phyloP scores from a whole-genome alignment of 2,113 vertebrate species.

The Asarcornis scutulata region DNA sequence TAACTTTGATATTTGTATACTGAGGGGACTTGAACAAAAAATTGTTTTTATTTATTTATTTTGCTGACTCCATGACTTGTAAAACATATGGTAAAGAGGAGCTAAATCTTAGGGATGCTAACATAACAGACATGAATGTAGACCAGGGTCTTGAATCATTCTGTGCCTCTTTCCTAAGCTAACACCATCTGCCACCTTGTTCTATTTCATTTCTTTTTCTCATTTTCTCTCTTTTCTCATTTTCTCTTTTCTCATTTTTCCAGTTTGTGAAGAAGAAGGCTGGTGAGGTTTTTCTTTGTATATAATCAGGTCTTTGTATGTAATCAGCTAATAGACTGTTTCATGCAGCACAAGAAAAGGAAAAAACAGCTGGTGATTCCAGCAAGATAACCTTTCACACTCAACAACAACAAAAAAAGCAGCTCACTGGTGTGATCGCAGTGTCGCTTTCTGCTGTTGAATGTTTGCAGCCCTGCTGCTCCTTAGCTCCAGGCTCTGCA shows the following conservation, averaged over 20 bases:
- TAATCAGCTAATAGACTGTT: background rate
- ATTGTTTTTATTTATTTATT: background rate
- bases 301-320: background rate
- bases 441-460: background rate
- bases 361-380: background rate
- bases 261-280: background rate
- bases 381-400: background rate
- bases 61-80: background rate
- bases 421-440: background rate
- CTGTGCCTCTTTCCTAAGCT: background rate
- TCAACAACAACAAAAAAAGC: background rate
- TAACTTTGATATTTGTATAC: background rate
- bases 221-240: background rate
- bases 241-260: background rate
- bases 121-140: background rate
- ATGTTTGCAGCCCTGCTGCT: background rate
- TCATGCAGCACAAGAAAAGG: background rate
- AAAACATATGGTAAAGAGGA: background rate
- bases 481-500: background rate
- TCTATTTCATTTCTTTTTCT: background rate
- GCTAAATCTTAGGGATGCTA: background rate
- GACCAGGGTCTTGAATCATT: background rate
- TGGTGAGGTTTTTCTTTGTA: background rate
- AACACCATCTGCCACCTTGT: background rate
- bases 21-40: background rate